phyloP scores from a whole-genome alignment of 2,888 invertebrate genomes.

The Dolichopus griseipennis region DNA sequence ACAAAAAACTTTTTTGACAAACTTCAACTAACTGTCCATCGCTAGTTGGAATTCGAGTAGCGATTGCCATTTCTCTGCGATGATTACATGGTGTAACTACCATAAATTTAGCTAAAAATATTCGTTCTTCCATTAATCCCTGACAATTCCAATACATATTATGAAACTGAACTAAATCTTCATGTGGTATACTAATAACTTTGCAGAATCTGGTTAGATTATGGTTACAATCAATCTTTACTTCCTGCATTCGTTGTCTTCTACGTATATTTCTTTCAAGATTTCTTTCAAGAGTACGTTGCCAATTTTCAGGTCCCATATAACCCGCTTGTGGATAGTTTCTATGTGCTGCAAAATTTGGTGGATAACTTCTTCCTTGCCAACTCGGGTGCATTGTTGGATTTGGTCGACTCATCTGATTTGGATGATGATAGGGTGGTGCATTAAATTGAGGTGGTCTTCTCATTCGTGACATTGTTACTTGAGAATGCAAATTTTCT shows the following conservation, averaged over 20 bases:
- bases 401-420: background rate
- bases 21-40: constrained; percentile 8
- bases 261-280: background rate
- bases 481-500: background rate
- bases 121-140: constrained; percentile 5
- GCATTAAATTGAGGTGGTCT: background rate
- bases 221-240: background rate
- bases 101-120: constrained; percentile 1
- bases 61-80: constrained; percentile 7
- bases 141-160: constrained; percentile 5
- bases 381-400: background rate
- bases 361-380: background rate
- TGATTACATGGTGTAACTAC: background rate
- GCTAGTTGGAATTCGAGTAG: background rate
- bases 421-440: background rate
- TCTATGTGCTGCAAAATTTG: background rate
- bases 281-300: constrained; percentile 9
- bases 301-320: constrained; percentile 9
- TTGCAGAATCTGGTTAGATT: background rate
- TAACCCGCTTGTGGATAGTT: background rate
- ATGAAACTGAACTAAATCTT: constrained; percentile 9
- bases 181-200: background rate
- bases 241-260: background rate
- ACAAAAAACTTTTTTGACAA: constrained; percentile 11
- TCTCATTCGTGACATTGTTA: background rate